Conservation (phyloP, 2,888 invertebrate genomes). For the Eupithecia exiguata region DNA sequence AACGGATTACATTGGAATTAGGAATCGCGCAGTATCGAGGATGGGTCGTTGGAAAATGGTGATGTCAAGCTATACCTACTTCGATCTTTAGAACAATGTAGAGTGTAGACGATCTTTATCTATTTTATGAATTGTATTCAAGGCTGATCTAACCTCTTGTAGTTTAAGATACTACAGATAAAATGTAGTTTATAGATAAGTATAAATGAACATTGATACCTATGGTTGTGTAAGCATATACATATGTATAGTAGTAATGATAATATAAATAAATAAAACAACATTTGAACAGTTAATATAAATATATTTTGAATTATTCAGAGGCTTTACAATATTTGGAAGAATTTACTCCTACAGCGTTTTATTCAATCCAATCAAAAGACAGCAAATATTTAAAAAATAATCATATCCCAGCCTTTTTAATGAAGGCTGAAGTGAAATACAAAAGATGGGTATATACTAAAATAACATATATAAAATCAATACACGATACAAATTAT, state of each 20-base stretch:
- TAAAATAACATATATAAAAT: conserved; percentile 29
- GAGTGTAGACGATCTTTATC: background rate
- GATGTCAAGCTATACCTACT: background rate
- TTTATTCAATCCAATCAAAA: conserved; percentile 56
- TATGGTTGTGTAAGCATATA: background rate
- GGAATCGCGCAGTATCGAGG: background rate
- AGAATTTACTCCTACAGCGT: conserved; percentile 75
- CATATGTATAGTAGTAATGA: background rate
- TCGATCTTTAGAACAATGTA: background rate
- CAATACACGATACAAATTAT: conserved; percentile 26
- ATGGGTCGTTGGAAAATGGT: conserved; percentile 19
- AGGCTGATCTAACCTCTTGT: background rate
- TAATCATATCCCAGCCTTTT: conserved; percentile 64
- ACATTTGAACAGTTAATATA: conserved; percentile 83
- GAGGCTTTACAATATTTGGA: conserved; percentile 84
- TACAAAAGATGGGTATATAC: conserved; percentile 38
- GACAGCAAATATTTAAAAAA: conserved; percentile 61
- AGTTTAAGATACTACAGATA: background rate
- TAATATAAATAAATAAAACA: conserved; percentile 66
- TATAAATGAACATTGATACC: background rate
- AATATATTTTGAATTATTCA: conserved; percentile 84
- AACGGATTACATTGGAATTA: conserved; percentile 13
- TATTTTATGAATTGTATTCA: background rate
- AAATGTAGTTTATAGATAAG: background rate
- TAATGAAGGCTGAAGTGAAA: conserved; percentile 41